Base-by-base conservation (phyloP, 2,113 vertebrate genomes). In the Brachionichthys hirsutus region DNA sequence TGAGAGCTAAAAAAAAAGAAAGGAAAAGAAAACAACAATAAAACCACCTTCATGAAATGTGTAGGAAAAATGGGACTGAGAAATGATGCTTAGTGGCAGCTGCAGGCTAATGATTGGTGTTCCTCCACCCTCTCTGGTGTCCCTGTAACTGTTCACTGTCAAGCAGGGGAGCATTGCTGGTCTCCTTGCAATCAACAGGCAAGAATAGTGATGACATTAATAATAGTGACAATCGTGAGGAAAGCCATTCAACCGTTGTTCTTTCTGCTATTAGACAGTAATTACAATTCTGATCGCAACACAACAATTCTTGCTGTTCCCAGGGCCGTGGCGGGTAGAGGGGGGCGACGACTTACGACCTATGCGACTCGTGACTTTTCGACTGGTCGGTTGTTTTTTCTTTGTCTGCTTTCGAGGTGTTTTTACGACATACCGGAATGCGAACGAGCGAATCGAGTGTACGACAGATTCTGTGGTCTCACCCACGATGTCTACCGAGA, bases 11-110 rank as follows among this genome's bases (percentile, higher is more conserved):
- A 41, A 61, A 73, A 67, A 69, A 20, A 47, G n/a, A 67, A 30
- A 3, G 14, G 15, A 22, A 2, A 24, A 49, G 24, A 58, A 62
- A 77, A 77, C 24, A 43, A 6, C 24, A 30, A 30, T 8, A 30
- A 30, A 30, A 30, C 24, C 24, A 79, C 9, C 34, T 67, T 59
- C 65, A 76, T 75, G 75, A 84, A 84, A 83, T 77, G 62, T 62
- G 34, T 75, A 51, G 59, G 64, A 73, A 66, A 67, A 55, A 20
- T 8, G 22, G 52, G 22, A 63, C 40, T 45, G 61, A 51, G 66
- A 62, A 55, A 41, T 13, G 35, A 55, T 45, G 54, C 11, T 57
- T 43, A 36, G 59, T 48, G 53, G 70, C 43, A 69, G 67, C 42
- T 53, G 59, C 53, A 55, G 36, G 68, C 50, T 46, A 59, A 57